These are phyloP conservation scores for Takifugu flavidus DNA, from an alignment of 2,113 vertebrate species.

Conservation along the genomic window DNA sequence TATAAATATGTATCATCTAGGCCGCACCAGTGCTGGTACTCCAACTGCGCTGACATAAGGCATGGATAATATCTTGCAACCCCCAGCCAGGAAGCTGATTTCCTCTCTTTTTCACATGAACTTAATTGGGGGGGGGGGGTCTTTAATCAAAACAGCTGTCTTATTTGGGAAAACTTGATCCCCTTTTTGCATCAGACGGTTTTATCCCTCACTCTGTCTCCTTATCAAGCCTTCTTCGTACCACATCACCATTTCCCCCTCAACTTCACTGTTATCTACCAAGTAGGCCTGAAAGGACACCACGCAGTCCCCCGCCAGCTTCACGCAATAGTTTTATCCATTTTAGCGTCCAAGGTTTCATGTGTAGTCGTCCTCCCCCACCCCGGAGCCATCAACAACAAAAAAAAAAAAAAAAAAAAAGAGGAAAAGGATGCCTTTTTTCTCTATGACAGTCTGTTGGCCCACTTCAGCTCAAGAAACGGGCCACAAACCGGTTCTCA, in stretches of 20 bases:
- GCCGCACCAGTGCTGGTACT: conserved; percentile 64
- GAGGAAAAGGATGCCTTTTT: conserved; percentile 20
- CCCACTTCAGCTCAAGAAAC: conserved; percentile 63
- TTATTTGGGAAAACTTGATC: conserved; percentile 54
- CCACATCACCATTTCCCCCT: conserved; percentile 69
- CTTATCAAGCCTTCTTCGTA: conserved; percentile 60
- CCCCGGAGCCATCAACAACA: conserved; percentile 54
- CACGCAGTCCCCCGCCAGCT: conserved; percentile 38
- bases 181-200: conserved; percentile 54
- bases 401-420: neutral
- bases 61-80: conserved; percentile 68
- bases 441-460: conserved; percentile 39
- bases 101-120: conserved; percentile 73
- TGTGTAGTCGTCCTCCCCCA: conserved; percentile 59
- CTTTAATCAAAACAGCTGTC: conserved; percentile 54
- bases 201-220: conserved; percentile 56
- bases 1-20: conserved; percentile 58
- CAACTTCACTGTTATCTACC: conserved; percentile 62
- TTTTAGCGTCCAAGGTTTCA: conserved; percentile 51
- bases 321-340: conserved; percentile 73
- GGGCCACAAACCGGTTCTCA: conserved; percentile 67
- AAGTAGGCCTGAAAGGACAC: conserved; percentile 54
- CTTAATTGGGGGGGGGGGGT: conserved; percentile 53
- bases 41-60: conserved; percentile 58
- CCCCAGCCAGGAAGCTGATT: conserved; percentile 71